phyloP scores from a whole-genome alignment of 2,113 vertebrate species.

The Regulus satrapa region DNA sequence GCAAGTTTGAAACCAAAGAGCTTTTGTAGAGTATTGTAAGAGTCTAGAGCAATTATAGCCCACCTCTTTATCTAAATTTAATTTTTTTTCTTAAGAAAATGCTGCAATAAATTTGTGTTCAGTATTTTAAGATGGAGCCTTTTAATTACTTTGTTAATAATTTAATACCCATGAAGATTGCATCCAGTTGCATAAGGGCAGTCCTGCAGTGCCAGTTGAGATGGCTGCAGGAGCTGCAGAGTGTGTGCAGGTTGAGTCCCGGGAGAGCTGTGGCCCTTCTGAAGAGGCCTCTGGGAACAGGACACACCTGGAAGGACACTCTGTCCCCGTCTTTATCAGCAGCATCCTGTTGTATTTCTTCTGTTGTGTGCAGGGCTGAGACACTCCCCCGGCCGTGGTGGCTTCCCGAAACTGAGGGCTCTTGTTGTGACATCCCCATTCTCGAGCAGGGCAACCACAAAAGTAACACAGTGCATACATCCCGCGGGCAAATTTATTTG shows the following conservation, averaged over 20 bases:
- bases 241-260: neutral
- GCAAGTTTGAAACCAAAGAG: neutral
- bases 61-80: neutral
- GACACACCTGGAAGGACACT: neutral
- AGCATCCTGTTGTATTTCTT: neutral
- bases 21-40: neutral
- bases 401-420: neutral
- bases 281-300: neutral
- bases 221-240: neutral
- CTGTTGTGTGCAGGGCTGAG: neutral
- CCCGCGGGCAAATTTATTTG: neutral
- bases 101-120: neutral
- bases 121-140: neutral
- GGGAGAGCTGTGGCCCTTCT: neutral
- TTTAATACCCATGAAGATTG: neutral
- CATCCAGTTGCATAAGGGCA: neutral
- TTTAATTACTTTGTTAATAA: neutral
- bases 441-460: neutral
- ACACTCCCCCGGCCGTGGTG: neutral
- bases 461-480: neutral
- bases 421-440: neutral
- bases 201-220: neutral
- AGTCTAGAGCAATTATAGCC: neutral
- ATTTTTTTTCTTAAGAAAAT: neutral
- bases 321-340: neutral